Base-by-base conservation (phyloP, 2,888 invertebrate genomes). In the Hirtodrosophila trivittata region DNA sequence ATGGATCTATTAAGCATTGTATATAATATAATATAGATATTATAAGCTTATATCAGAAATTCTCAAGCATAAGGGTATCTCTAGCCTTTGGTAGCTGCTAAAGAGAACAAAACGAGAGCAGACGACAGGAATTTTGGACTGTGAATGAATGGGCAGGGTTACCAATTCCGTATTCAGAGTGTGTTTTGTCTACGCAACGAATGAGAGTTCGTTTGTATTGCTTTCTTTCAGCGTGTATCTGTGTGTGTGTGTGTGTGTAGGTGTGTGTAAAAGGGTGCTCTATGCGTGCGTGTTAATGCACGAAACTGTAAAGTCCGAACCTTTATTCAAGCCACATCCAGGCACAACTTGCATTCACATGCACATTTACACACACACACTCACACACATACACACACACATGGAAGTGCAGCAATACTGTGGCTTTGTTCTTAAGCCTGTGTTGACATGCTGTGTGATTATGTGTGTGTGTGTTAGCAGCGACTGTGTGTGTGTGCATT, bases 271-370 rank as follows among this genome's bases (percentile, higher is more conserved):
- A 7, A 8, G 26, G 28, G 16, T n/a, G 33, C 46, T 60, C 67
- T 58, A 30, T 85, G 80, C 80, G 86, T 80, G 80, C 80, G 80
- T 80, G 80, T 78, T 80, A 80, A 80, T 80, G 80, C 86, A 82
- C 80, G 69, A 80, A 83, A 78, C 80, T 75, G 84, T 66, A 75
- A 72, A 69, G 80, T 55, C 80, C 56, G 57, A 59, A 50, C 66
- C 73, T 62, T 72, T 60, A 58, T 69, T 66, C 55, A 26, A 62
- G 46, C 73, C 52, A 43, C 42, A 62, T 39, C 25, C 54, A 45
- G 28, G 13, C 45, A 37, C 38, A 32, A 43, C 72, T 64, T 65
- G 59, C 70, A 74, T 55, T 66, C 56, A 62, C 72, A 67, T 51
- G 28, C 49, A 68, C 46, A 14, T 43, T 35, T 18, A 18, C 35